Evolutionary conservation across 2,113 vertebrate species (phyloP).

Genomic region (Mesitornis unicolor): DNA sequence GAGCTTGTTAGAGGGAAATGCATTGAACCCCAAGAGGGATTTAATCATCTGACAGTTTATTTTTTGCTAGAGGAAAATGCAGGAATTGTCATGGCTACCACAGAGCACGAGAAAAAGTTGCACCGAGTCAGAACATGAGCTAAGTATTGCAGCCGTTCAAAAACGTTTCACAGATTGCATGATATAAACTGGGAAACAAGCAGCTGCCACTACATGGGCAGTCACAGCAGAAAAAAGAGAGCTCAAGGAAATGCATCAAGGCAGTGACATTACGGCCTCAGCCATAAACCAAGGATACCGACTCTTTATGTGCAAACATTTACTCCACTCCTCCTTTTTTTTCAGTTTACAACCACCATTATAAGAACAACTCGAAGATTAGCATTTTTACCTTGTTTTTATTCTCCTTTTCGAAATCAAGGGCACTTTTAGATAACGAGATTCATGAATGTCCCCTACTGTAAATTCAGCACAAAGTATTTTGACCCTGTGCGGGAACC

Average conservation of each 20-base stretch:
- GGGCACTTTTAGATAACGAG: neutral
- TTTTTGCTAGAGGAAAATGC: neutral
- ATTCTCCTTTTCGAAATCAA: neutral
- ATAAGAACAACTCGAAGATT: neutral
- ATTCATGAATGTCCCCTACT: neutral
- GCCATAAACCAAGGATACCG: neutral
- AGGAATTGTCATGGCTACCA: neutral
- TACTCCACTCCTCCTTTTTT: neutral
- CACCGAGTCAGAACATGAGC: neutral
- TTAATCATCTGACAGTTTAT: neutral
- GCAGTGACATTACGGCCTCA: neutral
- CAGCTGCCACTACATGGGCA: neutral
- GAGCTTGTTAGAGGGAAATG: neutral
- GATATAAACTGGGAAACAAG: neutral
- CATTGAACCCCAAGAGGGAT: neutral
- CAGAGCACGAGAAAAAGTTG: neutral
- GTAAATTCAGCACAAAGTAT: neutral
- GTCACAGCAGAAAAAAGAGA: neutral
- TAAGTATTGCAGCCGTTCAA: neutral
- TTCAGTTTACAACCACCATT: neutral
- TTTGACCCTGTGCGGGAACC: neutral
- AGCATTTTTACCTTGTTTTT: neutral
- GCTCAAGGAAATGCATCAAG: neutral
- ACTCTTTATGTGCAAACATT: neutral
- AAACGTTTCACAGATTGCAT: neutral